Base-by-base conservation (phyloP, 2,797 vertebrate genomes). In the Lindbergichthys nudifrons region DNA sequence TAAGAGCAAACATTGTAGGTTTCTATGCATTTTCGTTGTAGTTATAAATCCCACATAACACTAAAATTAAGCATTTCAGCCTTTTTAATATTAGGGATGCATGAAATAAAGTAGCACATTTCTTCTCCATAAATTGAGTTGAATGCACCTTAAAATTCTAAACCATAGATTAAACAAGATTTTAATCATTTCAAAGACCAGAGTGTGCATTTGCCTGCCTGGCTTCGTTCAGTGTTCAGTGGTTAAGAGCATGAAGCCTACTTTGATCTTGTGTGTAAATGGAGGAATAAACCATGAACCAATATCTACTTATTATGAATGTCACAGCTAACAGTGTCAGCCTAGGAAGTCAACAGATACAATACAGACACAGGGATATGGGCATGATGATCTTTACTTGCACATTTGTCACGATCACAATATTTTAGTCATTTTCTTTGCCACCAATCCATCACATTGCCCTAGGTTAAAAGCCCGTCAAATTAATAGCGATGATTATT, bases 211-310 rank as follows among this genome's bases (percentile, higher is more conserved):
- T 61, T 53, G 10, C 30, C 23, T 63, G 65, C 18, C n/a, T 64
- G 30, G n/a, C 30, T 59, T 52, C 36, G 53, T 42, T 72, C 12
- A 47, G 65, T 62, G 18, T 53, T 69, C 32, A 36, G 32, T 36
- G 18, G 21, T 46, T 47, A 62, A 16, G 46, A 65, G 19, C 46
- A 65, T 39, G 30, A 59, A 15, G 50, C 46, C 36, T 46, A 48
- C 72, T 73, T 79, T 80, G 53, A 77, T 77, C 58, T 57, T 62
- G 32, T 69, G 50, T 65, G 43, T 57, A 61, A 75, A 73, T 69
- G 32, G 51, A 74, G 32, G 11, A 73, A 69, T 51, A 39, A 30
- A 52, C 46, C 23, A 47, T 59, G 65, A 72, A 43, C 50, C 26
- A 54, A 56, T 52, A 75, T 61, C 54, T 48, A 53, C 50, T 67